phyloP scores from a whole-genome alignment of 2,888 invertebrate genomes.

The Parapristionchus giblindavisi region DNA sequence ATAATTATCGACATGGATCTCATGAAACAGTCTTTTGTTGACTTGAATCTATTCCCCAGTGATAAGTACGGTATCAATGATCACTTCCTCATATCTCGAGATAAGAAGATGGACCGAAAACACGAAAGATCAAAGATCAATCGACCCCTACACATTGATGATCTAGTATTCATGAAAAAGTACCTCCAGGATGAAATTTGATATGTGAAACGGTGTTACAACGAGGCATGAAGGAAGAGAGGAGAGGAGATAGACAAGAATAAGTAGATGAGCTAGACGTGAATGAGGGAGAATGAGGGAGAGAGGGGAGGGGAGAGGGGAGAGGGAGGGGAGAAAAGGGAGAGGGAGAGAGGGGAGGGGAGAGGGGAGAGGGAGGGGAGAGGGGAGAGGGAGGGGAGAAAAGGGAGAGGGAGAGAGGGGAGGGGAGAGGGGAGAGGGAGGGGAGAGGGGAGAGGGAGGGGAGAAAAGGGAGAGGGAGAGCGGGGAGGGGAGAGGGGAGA shows the following conservation, averaged over 20 bases:
- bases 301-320: not conserved
- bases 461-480: not conserved
- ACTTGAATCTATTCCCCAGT: too few species aligned
- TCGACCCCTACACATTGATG: too few species aligned
- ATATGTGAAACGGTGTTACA: too few species aligned
- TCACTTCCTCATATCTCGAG: too few species aligned
- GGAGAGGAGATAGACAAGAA: not conserved
- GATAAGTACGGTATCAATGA: too few species aligned
- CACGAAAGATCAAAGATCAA: too few species aligned
- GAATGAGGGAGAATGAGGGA: not conserved
- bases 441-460: conserved; percentile 1
- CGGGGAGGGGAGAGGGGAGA: not conserved
- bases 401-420: conserved; percentile 5
- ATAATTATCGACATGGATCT: too few species aligned
- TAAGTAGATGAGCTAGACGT: too few species aligned
- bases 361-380: not conserved
- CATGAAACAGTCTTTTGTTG: too few species aligned
- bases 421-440: not conserved
- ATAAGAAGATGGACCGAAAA: too few species aligned
- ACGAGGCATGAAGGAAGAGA: not conserved
- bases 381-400: conserved; percentile 9
- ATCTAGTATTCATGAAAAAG: too few species aligned
- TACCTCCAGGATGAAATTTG: too few species aligned
- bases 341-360: not conserved
- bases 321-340: not conserved